Base-by-base conservation (phyloP, 2,888 invertebrate genomes). In the Cyrtodaria siliqua region DNA sequence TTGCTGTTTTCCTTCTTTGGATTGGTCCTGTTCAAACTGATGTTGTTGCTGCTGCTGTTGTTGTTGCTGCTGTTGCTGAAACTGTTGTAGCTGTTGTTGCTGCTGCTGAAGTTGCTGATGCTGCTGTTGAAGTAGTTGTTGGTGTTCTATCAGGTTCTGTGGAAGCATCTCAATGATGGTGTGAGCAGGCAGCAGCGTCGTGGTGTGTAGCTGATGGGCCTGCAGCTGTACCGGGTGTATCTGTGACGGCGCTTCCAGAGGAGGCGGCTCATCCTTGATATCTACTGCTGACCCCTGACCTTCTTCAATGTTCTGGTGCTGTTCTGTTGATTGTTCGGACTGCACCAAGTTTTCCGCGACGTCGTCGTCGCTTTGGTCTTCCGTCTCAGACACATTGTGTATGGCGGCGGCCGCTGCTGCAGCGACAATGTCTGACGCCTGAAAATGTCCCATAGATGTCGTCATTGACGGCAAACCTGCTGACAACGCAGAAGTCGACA, bases 101-200 rank as follows among this genome's bases (percentile, higher is more conserved):
- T 79, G 79, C 20, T 76, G 75, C 40, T 79, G 79, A 16, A 72
- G 42, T 20, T 75, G 75, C 18, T 68, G 68, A 12, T 79, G 76
- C n/a, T 79, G 79, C 29, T 79, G 79, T 38, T 76, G 79, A 9
- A 79, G 42, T 2, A 76, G 66, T 24, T 79, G 75, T 33, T 79
- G 79, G 29, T 79, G 79, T 26, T 79, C 75, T 6, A 76, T 66
- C 20, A 79, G 53, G 27, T 68, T 68, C 55, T 79, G 79, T 27
- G 79, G 79, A 14, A 79, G 49, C 79, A 79, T 79, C 44, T 79
- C 79, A 24, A 79, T 69, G 47, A 79, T 75, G 24, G 79, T 75
- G 49, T 75, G 79, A 20, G 75, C 33, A 0, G 70, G 68, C 3
- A 75, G 40, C 20, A 69, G 44, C 20, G 69, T 55, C 1, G 70